Base-by-base conservation (phyloP, 2,113 vertebrate species). In the Holacanthus passer region DNA sequence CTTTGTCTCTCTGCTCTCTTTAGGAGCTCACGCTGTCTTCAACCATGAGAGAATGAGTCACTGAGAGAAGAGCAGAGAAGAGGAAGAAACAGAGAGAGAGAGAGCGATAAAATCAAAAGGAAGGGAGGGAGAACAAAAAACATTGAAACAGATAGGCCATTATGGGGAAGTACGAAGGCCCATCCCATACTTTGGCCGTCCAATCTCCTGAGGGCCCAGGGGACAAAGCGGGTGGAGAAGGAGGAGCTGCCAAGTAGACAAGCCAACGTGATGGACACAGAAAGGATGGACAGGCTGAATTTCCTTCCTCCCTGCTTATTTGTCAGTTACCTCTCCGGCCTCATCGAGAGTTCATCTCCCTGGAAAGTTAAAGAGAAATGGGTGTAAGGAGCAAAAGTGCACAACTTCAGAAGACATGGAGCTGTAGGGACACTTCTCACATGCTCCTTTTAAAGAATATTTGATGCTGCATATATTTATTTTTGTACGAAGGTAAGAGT, bases 381-480 rank as follows among this genome's bases (percentile, higher is more conserved):
- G 68, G 70, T 90, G 52, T 82, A 89, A 75, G 52, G 35, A 73
- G 73, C 73, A 82, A 82, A 84, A 52, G 72, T 62, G 53, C 59
- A 84, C 53, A 73, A 76, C 60, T 60, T 78, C 17, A 48, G 73
- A 83, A 41, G 81, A 87, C 72, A 81, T 75, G 60, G 58, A 84
- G 53, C 73, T 58, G 9, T 52, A 68, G 79, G 85, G 77, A 90
- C 86, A 73, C 45, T 62, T 70, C 11, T 71, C 22, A 81, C 37
- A 50, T 64, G 29, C 35, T 75, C 14, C 79, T 76, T 81, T 84
- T 68, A 87, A 84, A 85, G 50, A 84, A 58, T 72, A 87, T 81
- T 66, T 79, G 41, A 91, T 82, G 85, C 82, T 90, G 79, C 81
- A 82, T 83, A 89, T 79, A 81, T 89, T 84, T 91, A 89, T 87